Evolutionary conservation across 2,113 vertebrate species (phyloP).

Genomic region (Alligator mississippiensis): DNA sequence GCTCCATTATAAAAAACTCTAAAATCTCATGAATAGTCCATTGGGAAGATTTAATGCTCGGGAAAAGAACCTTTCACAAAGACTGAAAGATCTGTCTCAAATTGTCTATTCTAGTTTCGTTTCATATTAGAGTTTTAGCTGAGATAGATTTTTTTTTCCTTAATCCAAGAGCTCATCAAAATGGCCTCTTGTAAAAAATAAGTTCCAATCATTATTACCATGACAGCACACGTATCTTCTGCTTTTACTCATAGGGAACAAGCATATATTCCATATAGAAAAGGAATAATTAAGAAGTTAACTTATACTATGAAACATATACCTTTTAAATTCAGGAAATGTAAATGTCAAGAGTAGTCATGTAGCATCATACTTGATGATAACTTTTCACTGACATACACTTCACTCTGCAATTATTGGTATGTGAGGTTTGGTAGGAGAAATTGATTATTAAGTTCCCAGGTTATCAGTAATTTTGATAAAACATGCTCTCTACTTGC

Average conservation of each 20-base stretch:
- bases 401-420: not conserved
- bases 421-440: accelerated
- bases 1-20: not conserved
- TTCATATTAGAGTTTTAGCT: not conserved
- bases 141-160: not conserved
- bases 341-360: not conserved
- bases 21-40: not conserved
- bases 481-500: not conserved
- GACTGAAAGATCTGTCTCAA: not conserved
- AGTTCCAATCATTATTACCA: accelerated
- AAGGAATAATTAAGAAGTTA: not conserved
- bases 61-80: not conserved
- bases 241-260: not conserved
- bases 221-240: not conserved
- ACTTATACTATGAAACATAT: not conserved
- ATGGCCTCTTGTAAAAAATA: not conserved
- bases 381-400: not conserved
- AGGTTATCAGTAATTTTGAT: not conserved
- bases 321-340: not conserved
- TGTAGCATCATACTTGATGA: not conserved
- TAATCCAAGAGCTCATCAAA: not conserved
- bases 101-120: not conserved
- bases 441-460: not conserved
- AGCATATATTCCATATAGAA: not conserved
- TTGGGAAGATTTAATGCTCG: not conserved